Conservation (phyloP, 2,888 invertebrate species). For the Parnassius apollo region DNA sequence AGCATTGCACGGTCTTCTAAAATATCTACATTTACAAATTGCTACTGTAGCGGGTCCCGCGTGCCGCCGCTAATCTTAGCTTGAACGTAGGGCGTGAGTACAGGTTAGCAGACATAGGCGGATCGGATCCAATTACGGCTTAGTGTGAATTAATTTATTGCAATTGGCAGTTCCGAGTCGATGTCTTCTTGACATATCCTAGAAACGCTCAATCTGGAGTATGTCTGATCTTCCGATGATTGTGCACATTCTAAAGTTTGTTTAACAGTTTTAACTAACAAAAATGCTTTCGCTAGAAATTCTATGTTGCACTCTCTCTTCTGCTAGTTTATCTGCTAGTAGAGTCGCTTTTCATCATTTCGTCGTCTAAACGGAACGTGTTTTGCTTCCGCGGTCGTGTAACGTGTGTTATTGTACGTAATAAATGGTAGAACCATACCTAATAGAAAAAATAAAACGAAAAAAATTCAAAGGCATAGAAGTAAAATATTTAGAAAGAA, state of each 20-base stretch:
- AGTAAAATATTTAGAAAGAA: conserved; percentile 11
- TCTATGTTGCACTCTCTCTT: conserved; percentile 23
- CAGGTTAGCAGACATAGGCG: conserved; percentile 57
- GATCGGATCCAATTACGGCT: conserved; percentile 67
- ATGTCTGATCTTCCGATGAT: conserved; percentile 49
- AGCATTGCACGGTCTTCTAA: conserved; percentile 14
- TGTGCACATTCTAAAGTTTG: conserved; percentile 34
- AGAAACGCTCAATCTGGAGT: conserved; percentile 43
- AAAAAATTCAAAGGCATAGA: conserved; percentile 1
- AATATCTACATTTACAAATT: conserved; percentile 24
- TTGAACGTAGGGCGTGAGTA: conserved; percentile 31
- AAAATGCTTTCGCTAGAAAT: conserved; percentile 32
- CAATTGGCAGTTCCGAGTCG: conserved; percentile 47
- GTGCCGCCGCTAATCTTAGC: conserved; percentile 32
- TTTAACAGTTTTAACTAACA: conserved; percentile 29
- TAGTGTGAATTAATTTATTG: conserved; percentile 66
- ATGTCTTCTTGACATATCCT: conserved; percentile 50
- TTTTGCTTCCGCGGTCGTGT: conserved; percentile 18
- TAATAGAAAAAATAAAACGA: background rate
- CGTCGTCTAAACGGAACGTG: conserved; percentile 6
- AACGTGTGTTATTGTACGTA: conserved; percentile 5
- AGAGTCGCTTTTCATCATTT: conserved; percentile 11
- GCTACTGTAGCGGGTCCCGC: conserved; percentile 24
- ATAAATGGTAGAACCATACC: background rate
- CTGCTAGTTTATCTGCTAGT: conserved; percentile 3